Evolutionary conservation across 2,113 vertebrate species (phyloP).

Genomic region (Poeciliopsis prolifica): DNA sequence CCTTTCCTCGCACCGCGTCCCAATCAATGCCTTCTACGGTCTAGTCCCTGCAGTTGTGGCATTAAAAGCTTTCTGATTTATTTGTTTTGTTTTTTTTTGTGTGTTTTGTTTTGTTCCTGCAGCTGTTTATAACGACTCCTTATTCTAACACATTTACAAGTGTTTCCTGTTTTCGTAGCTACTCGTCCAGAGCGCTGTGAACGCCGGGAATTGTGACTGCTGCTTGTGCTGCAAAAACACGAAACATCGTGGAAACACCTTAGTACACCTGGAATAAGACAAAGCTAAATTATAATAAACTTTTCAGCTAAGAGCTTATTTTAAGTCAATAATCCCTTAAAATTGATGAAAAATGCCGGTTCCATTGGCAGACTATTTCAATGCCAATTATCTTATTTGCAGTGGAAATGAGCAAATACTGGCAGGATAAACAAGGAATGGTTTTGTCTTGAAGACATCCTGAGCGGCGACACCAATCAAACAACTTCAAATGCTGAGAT

Average conservation of each 20-base stretch:
- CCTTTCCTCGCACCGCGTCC: conserved; percentile 36
- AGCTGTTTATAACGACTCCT: conserved; percentile 7
- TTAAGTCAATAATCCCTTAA: too few relatives aligned
- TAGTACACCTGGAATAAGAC: too few relatives aligned
- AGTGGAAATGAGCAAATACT: not conserved
- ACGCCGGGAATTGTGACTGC: not conserved
- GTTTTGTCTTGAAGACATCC: conserved; percentile 17
- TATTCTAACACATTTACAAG: not conserved
- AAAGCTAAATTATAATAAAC: too few relatives aligned
- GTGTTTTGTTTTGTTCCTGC: not conserved
- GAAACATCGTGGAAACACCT: too few relatives aligned
- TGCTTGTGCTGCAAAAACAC: not conserved
- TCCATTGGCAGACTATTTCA: too few relatives aligned
- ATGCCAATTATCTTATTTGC: too few relatives aligned
- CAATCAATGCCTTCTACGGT: conserved; percentile 55
- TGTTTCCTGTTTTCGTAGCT: not conserved
- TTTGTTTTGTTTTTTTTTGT: not conserved
- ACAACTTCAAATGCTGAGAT: conserved; percentile 18
- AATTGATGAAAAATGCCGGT: too few relatives aligned
- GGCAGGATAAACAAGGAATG: conserved; percentile 2
- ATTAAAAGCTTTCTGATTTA: conserved; percentile 16
- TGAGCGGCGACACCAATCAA: conserved; percentile 9
- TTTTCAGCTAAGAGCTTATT: too few relatives aligned
- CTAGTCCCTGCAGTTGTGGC: conserved; percentile 22
- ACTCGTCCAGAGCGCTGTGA: conserved; percentile 1